These are phyloP conservation scores for Phylloscopus trochiloides DNA, from an alignment of 2,113 vertebrate genomes.

Conservation along the genomic window DNA sequence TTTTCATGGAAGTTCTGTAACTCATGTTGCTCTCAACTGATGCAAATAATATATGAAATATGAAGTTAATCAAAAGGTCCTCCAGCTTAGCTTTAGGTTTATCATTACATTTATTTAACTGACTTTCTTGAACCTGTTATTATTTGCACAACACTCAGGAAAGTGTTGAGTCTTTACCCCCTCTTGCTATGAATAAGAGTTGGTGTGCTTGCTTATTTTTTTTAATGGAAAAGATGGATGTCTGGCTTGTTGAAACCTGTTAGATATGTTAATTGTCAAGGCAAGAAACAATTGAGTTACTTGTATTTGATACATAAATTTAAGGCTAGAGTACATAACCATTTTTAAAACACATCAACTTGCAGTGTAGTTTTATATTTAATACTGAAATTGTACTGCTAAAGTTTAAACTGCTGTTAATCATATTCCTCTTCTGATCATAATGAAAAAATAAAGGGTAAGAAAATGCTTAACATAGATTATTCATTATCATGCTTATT, in stretches of 20 bases:
- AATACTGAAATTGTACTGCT: constrained; percentile 72
- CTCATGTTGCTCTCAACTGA: constrained; percentile 61
- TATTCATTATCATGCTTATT: constrained; percentile 67
- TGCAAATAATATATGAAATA: constrained; percentile 68
- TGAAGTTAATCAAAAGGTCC: constrained; percentile 71
- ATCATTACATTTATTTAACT: constrained; percentile 42
- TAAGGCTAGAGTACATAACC: constrained; percentile 66
- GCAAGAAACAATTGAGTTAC: constrained; percentile 57
- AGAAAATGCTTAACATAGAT: constrained; percentile 69
- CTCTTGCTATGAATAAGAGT: constrained; percentile 52
- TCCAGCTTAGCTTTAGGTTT: constrained; percentile 60
- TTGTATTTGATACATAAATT: constrained; percentile 69
- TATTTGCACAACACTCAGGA: constrained; percentile 60
- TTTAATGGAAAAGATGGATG: constrained; percentile 69
- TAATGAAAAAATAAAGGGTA: constrained; percentile 72
- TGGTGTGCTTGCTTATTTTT: constrained; percentile 66
- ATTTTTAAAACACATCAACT: constrained; percentile 70
- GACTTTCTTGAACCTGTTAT: constrained; percentile 37
- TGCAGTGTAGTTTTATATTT: constrained; percentile 72
- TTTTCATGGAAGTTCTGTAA: constrained; percentile 70
- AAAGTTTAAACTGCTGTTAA: constrained; percentile 69
- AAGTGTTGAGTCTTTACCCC: constrained; percentile 60
- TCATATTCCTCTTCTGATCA: constrained; percentile 70
- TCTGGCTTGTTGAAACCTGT: constrained; percentile 65
- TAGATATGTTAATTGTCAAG: constrained; percentile 66